Conservation (phyloP, 2,888 invertebrate genomes). For the Zhuqinia jingwanae region DNA sequence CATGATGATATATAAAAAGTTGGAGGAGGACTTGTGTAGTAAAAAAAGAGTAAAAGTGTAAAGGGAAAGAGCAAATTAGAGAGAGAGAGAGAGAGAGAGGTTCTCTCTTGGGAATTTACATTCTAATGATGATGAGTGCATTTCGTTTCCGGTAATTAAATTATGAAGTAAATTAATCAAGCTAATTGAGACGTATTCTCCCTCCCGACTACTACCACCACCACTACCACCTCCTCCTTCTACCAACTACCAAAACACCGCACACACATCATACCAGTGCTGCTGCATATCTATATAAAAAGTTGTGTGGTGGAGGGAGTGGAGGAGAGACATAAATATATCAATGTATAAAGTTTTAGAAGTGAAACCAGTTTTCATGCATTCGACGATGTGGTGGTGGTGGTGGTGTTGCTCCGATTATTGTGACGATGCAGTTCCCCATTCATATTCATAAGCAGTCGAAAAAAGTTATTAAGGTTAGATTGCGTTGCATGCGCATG, state of each 20-base stretch:
- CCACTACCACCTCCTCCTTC: neutral
- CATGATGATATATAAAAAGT: constrained; percentile 2
- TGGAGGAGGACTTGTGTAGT: constrained; percentile 4
- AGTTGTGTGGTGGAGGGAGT: no score
- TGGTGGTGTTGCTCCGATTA: no score
- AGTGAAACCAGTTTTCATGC: no score
- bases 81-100: constrained; percentile 25
- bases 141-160: constrained; percentile 79
- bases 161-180: constrained; percentile 79
- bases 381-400: no score
- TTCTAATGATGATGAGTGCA: constrained; percentile 79
- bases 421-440: no score
- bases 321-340: no score
- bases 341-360: no score
- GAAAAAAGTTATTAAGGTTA: no score
- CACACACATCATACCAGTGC: no score
- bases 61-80: constrained; percentile 47
- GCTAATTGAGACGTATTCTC: constrained; percentile 79
- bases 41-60: constrained; percentile 60
- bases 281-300: no score
- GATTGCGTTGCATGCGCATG: no score
- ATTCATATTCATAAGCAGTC: no score
- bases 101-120: constrained; percentile 75
- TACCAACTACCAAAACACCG: neutral
- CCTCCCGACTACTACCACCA: constrained; percentile 34